Evolutionary conservation across 2,888 invertebrate genomes (phyloP).

Genomic region (Balanococcus diminutus): DNA sequence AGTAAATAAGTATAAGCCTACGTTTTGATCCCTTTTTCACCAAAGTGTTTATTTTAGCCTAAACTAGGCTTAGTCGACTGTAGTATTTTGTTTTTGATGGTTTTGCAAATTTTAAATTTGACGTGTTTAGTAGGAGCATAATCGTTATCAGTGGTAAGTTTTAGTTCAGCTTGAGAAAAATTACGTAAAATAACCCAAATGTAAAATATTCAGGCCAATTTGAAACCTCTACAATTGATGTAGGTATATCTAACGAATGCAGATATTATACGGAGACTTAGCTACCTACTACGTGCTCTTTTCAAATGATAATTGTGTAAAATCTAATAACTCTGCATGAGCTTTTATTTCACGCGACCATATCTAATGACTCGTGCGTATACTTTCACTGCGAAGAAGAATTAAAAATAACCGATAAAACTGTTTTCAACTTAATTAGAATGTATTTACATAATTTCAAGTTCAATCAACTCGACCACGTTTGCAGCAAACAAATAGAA

Average conservation of each 20-base stretch:
- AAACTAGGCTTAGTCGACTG: too few species aligned
- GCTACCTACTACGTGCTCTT: not conserved
- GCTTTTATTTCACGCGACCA: not conserved
- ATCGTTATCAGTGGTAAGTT: too few species aligned
- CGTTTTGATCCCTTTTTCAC: not conserved
- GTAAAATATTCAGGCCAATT: not conserved
- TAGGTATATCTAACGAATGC: not conserved
- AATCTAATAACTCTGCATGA: not conserved
- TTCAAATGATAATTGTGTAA: not conserved
- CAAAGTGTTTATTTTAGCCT: not conserved
- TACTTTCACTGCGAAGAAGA: not conserved
- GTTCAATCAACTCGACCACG: not conserved
- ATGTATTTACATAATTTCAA: not conserved
- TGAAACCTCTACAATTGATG: not conserved
- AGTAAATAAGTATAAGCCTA: not conserved
- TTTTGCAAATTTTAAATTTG: too few species aligned
- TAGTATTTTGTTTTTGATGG: too few species aligned
- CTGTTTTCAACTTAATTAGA: not conserved
- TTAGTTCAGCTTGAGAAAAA: too few species aligned
- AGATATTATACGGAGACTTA: too few species aligned
- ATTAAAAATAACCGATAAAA: not conserved
- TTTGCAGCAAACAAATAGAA: not conserved
- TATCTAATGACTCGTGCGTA: not conserved
- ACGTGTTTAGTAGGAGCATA: too few species aligned
- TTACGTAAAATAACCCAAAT: not conserved